These are phyloP conservation scores for Cheilosia impressa DNA, from an alignment of 2,888 invertebrate species.

Conservation along the genomic window DNA sequence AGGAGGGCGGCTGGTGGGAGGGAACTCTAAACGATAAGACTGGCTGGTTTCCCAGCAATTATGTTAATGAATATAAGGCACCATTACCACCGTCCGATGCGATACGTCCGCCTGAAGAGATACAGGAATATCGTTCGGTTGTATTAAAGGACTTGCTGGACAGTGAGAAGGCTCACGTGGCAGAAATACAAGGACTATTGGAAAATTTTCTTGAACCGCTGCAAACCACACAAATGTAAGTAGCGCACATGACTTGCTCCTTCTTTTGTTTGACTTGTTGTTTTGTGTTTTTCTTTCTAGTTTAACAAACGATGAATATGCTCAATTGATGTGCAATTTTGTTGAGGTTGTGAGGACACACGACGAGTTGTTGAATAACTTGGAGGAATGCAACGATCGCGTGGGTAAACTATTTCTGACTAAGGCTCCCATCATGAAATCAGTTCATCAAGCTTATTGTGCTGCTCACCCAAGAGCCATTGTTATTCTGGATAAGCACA, in stretches of 20 bases:
- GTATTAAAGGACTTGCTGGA: slow-evolving; percentile 96
- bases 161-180: slow-evolving; percentile 95
- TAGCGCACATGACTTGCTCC: slow-evolving; percentile 8
- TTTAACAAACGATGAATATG: slow-evolving; percentile 92
- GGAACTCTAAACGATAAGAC: slow-evolving; percentile 97
- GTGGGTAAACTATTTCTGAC: slow-evolving; percentile 95
- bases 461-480: slow-evolving; percentile 97
- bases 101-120: slow-evolving; percentile 88
- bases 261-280: slow-evolving; percentile 28
- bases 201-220: slow-evolving; percentile 95
- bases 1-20: slow-evolving; percentile 99
- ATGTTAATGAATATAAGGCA: slow-evolving; percentile 93
- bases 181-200: slow-evolving; percentile 93
- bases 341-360: slow-evolving; percentile 94
- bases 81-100: slow-evolving; percentile 86
- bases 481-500: slow-evolving; percentile 95
- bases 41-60: slow-evolving; percentile 99
- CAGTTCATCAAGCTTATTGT: slow-evolving; percentile 94
- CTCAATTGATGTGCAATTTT: slow-evolving; percentile 94
- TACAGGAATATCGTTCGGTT: slow-evolving; percentile 91
- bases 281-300: slow-evolving; percentile 84
- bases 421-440: slow-evolving; percentile 92
- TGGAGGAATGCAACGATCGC: slow-evolving; percentile 94
- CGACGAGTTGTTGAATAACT: slow-evolving; percentile 89
- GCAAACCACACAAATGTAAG: slow-evolving; percentile 94